A percentile compares a stretch with the other conserved stretches of the same genome.
These are phyloP conservation scores for Catonia carolina DNA, from an alignment of 2,888 invertebrate genomes.

Conservation along the genomic window DNA sequence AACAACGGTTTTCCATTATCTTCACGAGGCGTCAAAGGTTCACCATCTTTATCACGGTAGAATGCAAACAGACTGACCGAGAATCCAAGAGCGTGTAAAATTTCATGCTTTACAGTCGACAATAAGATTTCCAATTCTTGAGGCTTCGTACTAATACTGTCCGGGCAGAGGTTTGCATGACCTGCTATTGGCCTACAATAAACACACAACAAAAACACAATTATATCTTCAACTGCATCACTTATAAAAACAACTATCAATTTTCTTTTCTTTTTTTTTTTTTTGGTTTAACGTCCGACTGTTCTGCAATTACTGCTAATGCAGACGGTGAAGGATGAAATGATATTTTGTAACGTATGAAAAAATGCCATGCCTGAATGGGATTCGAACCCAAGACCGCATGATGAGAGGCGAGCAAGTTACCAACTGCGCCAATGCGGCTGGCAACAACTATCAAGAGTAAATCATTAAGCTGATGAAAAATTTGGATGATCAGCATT, in stretches of 20 bases:
- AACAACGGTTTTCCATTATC: slow-evolving; percentile 84
- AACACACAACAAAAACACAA: neutral
- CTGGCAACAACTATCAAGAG: neutral
- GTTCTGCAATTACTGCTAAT: no score
- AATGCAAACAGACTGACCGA: slow-evolving; percentile 96
- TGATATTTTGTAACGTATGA: no score
- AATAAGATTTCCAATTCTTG: slow-evolving; percentile 85
- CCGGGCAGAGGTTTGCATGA: slow-evolving; percentile 96
- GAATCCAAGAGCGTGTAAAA: slow-evolving; percentile 95
- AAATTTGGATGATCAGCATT: no score
- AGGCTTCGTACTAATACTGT: slow-evolving; percentile 82
- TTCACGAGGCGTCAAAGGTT: slow-evolving; percentile 73
- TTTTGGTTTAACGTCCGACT: no score
- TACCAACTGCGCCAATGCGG: no score
- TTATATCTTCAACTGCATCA: no score
- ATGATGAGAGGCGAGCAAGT: no score
- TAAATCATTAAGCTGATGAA: no score
- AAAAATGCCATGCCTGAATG: no score
- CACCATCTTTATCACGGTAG: slow-evolving; percentile 83
- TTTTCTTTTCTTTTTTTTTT: no score
- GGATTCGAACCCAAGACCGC: no score
- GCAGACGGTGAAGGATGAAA: no score
- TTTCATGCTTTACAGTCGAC: slow-evolving; percentile 97
- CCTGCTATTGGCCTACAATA: slow-evolving; percentile 89
- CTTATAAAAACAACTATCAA: slow-evolving; percentile 10